Evolutionary conservation across 2,113 vertebrate genomes (phyloP).

Genomic region (Grammomys dolichurus): DNA sequence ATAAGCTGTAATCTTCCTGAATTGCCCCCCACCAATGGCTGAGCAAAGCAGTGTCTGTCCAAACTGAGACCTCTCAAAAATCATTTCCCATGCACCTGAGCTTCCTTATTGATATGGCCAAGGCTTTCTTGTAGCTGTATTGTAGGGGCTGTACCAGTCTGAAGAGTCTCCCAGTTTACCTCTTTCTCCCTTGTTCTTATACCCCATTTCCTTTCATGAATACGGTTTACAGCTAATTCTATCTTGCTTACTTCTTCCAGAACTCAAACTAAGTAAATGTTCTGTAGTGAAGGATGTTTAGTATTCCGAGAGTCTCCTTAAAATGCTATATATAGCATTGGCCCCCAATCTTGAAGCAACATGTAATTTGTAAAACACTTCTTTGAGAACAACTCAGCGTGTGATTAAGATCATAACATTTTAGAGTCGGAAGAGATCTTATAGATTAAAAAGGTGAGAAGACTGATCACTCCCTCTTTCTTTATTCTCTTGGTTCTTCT

Average conservation of each 20-base stretch:
- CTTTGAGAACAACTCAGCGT: background rate
- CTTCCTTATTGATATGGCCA: background rate
- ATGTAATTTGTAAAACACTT: constrained; percentile 35
- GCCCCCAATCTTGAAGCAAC: background rate
- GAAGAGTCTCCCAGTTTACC: background rate
- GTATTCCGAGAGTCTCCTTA: background rate
- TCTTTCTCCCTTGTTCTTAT: background rate
- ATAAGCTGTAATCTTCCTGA: background rate
- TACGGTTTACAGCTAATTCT: background rate
- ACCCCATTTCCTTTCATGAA: background rate
- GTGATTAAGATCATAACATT: constrained; percentile 23
- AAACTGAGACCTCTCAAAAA: background rate
- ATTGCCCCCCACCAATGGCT: background rate
- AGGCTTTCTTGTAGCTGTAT: background rate
- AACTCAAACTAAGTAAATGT: background rate
- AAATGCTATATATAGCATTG: background rate
- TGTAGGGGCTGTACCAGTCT: background rate
- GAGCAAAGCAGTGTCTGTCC: background rate
- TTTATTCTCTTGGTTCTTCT: background rate
- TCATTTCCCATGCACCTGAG: background rate
- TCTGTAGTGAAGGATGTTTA: background rate
- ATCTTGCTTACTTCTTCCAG: background rate
- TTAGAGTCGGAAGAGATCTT: constrained; percentile 1
- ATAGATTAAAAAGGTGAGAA: background rate
- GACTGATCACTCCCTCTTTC: background rate